phyloP scores from a whole-genome alignment of 2,797 vertebrate species.

The Hyperoplus immaculatus region DNA sequence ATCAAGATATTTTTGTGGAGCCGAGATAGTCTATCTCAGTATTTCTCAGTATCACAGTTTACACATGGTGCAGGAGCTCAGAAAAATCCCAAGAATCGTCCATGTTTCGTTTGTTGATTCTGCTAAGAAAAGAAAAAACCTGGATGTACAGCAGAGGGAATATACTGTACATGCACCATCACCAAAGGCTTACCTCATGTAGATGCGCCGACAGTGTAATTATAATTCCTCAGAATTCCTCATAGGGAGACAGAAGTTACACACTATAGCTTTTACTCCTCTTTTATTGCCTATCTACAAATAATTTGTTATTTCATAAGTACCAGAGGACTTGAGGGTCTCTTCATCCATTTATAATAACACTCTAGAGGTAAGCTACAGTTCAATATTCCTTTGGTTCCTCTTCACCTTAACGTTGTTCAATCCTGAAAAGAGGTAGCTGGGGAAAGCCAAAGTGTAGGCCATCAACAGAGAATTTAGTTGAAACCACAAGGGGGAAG shows the following conservation, averaged over 20 bases:
- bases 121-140: too few relatives aligned
- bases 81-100: too few relatives aligned
- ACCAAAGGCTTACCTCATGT: too few relatives aligned
- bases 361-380: neutral
- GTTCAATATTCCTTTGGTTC: neutral
- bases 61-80: too few relatives aligned
- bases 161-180: neutral
- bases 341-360: constrained; percentile 1
- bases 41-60: too few relatives aligned
- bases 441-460: neutral
- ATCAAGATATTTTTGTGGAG: too few relatives aligned
- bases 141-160: too few relatives aligned
- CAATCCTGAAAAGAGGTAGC: neutral
- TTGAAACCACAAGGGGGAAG: neutral
- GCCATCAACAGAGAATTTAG: neutral
- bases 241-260: too few relatives aligned
- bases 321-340: neutral
- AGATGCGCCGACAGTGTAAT: too few relatives aligned
- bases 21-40: too few relatives aligned
- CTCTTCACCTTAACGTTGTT: neutral
- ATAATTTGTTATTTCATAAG: constrained; percentile 2
- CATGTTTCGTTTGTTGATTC: too few relatives aligned
- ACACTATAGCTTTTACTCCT: neutral
- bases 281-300: constrained; percentile 2
- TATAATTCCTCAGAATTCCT: too few relatives aligned